These are phyloP conservation scores for Magallana ariakensis DNA, from an alignment of 1,140 invertebrate genomes.

Conservation along the genomic window DNA sequence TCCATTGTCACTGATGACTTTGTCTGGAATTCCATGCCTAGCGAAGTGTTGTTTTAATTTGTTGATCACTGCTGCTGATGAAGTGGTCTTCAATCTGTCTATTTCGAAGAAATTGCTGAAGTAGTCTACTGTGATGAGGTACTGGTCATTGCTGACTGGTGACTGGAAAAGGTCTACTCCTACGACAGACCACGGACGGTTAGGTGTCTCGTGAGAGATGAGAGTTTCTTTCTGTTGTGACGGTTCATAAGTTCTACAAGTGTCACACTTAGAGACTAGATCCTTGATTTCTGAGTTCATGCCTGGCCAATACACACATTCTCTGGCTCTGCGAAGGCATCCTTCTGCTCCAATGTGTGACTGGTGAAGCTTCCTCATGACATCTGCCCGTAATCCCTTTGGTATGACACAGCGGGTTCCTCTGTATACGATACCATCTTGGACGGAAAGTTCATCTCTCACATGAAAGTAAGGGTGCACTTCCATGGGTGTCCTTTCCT, in stretches of 20 bases:
- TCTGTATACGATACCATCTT: conserved; percentile 53
- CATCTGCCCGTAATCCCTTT: conserved; percentile 21
- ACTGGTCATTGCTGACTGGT: conserved; percentile 21
- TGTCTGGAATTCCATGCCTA: conserved; percentile 60
- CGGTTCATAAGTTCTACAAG: conserved; percentile 45
- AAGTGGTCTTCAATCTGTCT: not conserved
- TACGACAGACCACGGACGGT: conserved; percentile 58
- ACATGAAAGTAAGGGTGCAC: conserved; percentile 46
- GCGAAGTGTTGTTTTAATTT: conserved; percentile 51
- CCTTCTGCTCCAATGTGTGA: conserved; percentile 59
- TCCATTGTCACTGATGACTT: conserved; percentile 73
- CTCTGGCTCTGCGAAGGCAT: conserved; percentile 52
- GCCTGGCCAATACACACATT: conserved; percentile 53
- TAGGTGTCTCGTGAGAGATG: conserved; percentile 50
- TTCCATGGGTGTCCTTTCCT: not conserved
- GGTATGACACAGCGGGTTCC: conserved; percentile 51
- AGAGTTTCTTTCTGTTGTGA: conserved; percentile 51
- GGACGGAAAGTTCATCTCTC: conserved; percentile 54
- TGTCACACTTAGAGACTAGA: conserved; percentile 48
- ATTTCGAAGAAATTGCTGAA: conserved; percentile 50
- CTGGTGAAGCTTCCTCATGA: conserved; percentile 45
- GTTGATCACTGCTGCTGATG: conserved; percentile 23
- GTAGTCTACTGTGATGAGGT: conserved; percentile 54
- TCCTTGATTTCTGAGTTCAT: conserved; percentile 56
- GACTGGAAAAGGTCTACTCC: conserved; percentile 66